Evolutionary conservation across 2,888 invertebrate genomes (phyloP).

Genomic region (Eugnorisma glareosa): DNA sequence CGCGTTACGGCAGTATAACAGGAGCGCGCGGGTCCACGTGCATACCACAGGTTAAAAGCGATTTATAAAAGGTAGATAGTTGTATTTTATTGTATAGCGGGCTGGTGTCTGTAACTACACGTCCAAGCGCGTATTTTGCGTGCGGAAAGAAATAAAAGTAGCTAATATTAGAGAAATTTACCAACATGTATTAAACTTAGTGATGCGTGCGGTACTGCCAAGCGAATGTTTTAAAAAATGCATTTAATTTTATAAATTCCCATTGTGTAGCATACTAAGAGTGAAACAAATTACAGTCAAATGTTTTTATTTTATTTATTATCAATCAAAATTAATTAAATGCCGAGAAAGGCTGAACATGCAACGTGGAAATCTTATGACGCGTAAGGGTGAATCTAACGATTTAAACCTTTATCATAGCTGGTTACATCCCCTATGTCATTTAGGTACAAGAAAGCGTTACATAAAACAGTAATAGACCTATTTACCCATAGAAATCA

Average conservation of each 20-base stretch:
- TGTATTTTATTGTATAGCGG: no score
- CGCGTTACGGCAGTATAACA: no score
- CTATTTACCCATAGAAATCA: background rate
- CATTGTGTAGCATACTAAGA: background rate
- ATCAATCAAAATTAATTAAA: background rate
- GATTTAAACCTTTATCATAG: background rate
- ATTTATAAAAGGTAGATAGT: no score
- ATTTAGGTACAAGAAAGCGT: background rate
- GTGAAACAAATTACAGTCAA: background rate
- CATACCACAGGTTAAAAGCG: background rate
- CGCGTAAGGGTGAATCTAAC: background rate
- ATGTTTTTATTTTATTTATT: background rate
- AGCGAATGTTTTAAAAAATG: conserved; percentile 7
- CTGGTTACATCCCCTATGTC: background rate
- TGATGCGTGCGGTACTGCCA: background rate
- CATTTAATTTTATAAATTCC: conserved; percentile 2
- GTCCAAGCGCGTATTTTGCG: no score
- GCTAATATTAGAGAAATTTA: background rate
- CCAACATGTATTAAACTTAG: background rate
- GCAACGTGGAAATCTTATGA: background rate
- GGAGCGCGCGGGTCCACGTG: background rate
- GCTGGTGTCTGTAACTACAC: no score
- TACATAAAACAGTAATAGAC: background rate
- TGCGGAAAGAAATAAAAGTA: no score
- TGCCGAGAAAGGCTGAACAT: background rate